These are phyloP conservation scores for Hirtodrosophila alboralis DNA, from an alignment of 2,888 invertebrate genomes.

Conservation along the genomic window DNA sequence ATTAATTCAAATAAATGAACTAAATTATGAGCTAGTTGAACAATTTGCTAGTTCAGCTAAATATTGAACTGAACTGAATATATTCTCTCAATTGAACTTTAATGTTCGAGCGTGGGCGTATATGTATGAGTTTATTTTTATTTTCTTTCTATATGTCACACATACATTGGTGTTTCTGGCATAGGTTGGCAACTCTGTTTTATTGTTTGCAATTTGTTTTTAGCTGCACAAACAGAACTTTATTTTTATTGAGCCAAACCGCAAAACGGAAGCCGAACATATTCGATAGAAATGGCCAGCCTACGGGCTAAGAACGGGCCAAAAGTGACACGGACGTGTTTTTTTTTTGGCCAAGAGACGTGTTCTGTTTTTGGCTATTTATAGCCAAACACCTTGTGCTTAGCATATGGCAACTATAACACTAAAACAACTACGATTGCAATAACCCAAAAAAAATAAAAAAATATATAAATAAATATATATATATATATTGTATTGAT, in stretches of 20 bases:
- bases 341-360: not conserved
- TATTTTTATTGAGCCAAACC: conserved; percentile 52
- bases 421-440: conserved; percentile 40
- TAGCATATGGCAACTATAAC: conserved; percentile 43
- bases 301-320: too few species aligned
- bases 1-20: too few species aligned
- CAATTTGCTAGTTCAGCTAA: too few species aligned
- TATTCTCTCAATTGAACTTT: too few species aligned
- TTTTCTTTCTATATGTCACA: not conserved
- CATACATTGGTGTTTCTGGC: conserved; percentile 25
- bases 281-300: too few species aligned
- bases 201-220: conserved; percentile 79
- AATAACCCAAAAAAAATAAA: conserved; percentile 45
- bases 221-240: conserved; percentile 69
- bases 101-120: not conserved
- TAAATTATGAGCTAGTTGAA: too few species aligned
- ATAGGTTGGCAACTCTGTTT: conserved; percentile 49
- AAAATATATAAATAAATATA: too few species aligned
- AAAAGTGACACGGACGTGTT: conserved; percentile 70
- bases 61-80: too few species aligned
- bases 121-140: not conserved
- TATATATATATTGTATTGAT: conserved; percentile 63
- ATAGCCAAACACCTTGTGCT: conserved; percentile 55
- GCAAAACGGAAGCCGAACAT: too few species aligned
- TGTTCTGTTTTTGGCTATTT: conserved; percentile 48